phyloP scores from a whole-genome alignment of 1,140 invertebrate genomes.

The Globodera ellingtonae region DNA sequence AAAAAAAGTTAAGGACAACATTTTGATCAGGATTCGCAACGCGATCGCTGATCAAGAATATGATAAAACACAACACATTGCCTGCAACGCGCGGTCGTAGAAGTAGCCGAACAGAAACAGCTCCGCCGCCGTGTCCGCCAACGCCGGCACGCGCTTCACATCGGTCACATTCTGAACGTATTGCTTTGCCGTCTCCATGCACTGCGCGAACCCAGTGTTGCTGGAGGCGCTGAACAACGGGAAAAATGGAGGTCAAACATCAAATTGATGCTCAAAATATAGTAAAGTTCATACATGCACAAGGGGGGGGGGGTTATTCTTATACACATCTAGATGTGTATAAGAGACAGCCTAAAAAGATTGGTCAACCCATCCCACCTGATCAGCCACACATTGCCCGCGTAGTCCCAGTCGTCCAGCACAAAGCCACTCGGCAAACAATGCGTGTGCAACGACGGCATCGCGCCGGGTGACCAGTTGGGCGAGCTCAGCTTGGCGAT shows the following conservation, averaged over 20 bases:
- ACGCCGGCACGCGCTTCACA: conserved; percentile 71
- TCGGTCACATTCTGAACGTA: conserved; percentile 70
- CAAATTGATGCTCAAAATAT: too few species aligned
- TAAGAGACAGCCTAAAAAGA: too few species aligned
- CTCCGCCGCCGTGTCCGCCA: conserved; percentile 69
- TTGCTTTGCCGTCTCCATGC: conserved; percentile 51
- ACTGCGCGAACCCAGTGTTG: conserved; percentile 57
- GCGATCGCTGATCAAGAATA: too few species aligned
- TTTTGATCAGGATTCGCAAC: too few species aligned
- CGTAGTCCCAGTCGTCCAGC: conserved; percentile 62
- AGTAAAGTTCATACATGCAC: too few species aligned
- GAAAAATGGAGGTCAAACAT: neutral
- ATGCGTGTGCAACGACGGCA: conserved; percentile 45
- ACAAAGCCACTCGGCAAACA: conserved; percentile 55
- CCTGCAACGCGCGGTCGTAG: conserved; percentile 84
- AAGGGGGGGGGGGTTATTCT: too few species aligned
- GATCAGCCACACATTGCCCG: conserved; percentile 53
- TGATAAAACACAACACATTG: conserved; percentile 62
- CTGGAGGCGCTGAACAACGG: conserved; percentile 52
- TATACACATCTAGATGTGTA: too few species aligned
- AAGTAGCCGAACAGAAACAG: conserved; percentile 85
- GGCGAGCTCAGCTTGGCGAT: conserved; percentile 39
- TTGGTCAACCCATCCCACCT: conserved; percentile 32
- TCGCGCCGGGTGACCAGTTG: neutral
- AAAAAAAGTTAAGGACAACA: too few species aligned